phyloP scores from a whole-genome alignment of 2,797 vertebrate genomes.

The Oryzias sinensis region DNA sequence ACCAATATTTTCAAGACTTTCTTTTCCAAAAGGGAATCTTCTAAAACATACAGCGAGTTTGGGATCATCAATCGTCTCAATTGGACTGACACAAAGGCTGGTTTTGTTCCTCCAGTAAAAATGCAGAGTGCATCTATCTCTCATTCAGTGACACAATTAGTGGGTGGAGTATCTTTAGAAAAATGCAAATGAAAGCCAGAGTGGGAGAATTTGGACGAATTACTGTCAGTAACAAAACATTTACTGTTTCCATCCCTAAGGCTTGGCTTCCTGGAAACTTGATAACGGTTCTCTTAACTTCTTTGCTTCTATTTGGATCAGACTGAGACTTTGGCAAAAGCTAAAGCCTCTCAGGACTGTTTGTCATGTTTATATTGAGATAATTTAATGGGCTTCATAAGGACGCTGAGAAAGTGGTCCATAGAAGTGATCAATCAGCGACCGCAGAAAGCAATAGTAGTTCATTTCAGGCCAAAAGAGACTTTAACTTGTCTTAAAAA shows the following conservation, averaged over 20 bases:
- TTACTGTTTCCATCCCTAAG: conserved; percentile 57
- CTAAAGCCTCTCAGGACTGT: conserved; percentile 30
- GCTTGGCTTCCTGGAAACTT: conserved; percentile 64
- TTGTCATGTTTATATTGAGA: conserved; percentile 23
- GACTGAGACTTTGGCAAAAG: conserved; percentile 23
- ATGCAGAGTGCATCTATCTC: conserved; percentile 52
- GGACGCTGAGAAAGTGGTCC: conserved; percentile 15
- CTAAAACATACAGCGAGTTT: conserved; percentile 37
- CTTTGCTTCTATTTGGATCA: conserved; percentile 28
- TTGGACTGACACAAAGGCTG: conserved; percentile 58
- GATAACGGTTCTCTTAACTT: conserved; percentile 43
- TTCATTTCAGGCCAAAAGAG: conserved; percentile 14
- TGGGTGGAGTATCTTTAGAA: conserved; percentile 63
- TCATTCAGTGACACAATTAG: conserved; percentile 50
- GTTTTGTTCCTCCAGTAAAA: conserved; percentile 56
- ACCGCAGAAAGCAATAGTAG: conserved; percentile 6
- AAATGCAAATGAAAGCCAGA: conserved; percentile 59
- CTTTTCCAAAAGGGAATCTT: no score
- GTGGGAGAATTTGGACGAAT: conserved; percentile 59
- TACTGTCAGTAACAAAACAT: conserved; percentile 62
- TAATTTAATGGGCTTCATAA: conserved; percentile 12
- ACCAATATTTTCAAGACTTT: no score
- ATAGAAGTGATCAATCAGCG: conserved; percentile 25
- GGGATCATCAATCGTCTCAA: conserved; percentile 40
- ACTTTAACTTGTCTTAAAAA: conserved; percentile 21